A percentile compares a stretch with the other conserved stretches of the same genome.
Conservation (phyloP, 2,113 vertebrate genomes). For the Aegotheles bennettii region DNA sequence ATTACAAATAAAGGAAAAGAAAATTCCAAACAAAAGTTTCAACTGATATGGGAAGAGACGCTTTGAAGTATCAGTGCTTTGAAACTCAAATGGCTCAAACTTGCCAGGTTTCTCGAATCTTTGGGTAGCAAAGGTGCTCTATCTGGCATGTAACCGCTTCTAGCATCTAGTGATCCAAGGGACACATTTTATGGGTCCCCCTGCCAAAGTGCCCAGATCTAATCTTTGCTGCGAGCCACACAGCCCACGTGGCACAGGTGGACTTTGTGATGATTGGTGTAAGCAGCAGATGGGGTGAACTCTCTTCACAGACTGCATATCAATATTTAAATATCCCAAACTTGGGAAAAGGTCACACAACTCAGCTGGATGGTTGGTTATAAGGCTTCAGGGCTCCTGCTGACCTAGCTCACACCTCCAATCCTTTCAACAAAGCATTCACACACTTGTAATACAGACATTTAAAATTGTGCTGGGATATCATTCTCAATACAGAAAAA, state of each 20-base stretch:
- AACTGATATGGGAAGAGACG: neutral
- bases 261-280: neutral
- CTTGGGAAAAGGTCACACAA: neutral
- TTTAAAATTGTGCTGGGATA: neutral
- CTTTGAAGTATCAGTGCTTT: slow-evolving; percentile 19
- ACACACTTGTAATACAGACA: neutral
- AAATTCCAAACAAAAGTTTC: slow-evolving; percentile 32
- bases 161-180: neutral
- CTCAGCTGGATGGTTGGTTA: neutral
- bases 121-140: neutral
- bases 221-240: neutral
- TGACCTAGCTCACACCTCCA: neutral
- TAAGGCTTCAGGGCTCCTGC: neutral
- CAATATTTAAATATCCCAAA: neutral
- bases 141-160: neutral
- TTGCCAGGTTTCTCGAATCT: neutral
- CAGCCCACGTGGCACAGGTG: neutral
- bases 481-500: neutral
- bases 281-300: neutral
- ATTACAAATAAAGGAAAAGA: slow-evolving; percentile 31
- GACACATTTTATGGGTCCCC: neutral
- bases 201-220: neutral
- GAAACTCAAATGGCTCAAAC: neutral
- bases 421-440: neutral
- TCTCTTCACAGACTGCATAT: neutral